Base-by-base conservation (phyloP, 2,113 vertebrate species). In the Alouatta palliata region DNA sequence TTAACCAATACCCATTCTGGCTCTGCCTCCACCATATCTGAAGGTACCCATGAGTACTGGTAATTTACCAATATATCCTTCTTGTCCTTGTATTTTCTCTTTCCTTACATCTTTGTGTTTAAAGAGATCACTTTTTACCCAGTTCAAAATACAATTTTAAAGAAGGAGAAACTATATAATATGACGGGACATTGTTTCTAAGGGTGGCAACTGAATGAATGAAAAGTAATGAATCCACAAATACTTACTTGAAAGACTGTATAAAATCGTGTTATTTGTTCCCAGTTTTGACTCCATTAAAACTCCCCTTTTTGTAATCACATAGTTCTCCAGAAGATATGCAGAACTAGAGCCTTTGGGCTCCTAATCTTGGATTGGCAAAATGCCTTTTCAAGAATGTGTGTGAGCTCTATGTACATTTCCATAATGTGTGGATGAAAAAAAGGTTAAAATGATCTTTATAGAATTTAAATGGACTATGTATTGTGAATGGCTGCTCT, bases 391-490 rank as follows among this genome's bases (percentile, higher is more conserved):
- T 68, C 13, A 91, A 68, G 66, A 87, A 25, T 70, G 83, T 94
- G 66, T 93, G 35, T 82, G 77, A 87, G 61, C 58, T 96, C 40
- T 86, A 16, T 54, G 54, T 7, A 21, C 13, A 47, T 86, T 92
- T 97, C 17, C 10, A 45, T 94, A 91, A n/a, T 43, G 82, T 54
- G 23, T 66, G 32, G 76, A 71, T 95, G 52, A 86, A 75, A 76
- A 68, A 56, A 49, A 64, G 61, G 13, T 95, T 90, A 66, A 35
- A 84, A 80, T 83, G 13, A 8, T 32, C 9, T 88, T 94, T 43
- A 7, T 73, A 91, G 49, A 91, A 77, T 93, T 86, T 77, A 71
- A 95, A 76, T 35, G 70, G 20, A 3, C 56, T 49, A 23, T 66
- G 0, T 79, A 77, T 93, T 91, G 17, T 56, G 49, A 91, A 45